phyloP scores from a whole-genome alignment of 2,888 invertebrate genomes.

The Macrophya alboannulata region DNA sequence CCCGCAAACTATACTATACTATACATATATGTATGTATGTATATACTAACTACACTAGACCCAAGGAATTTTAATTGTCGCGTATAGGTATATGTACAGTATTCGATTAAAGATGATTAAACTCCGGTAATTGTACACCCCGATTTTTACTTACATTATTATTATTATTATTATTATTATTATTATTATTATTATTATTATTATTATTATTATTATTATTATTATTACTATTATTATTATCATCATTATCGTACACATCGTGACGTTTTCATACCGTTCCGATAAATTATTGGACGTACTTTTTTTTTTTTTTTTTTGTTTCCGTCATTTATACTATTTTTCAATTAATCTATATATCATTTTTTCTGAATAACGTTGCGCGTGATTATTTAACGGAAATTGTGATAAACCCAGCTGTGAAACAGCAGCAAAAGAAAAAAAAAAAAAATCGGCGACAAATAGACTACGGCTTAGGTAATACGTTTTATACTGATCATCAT shows the following conservation, averaged over 20 bases:
- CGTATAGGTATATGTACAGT: constrained; percentile 22
- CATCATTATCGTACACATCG: too few relatives aligned
- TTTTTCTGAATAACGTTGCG: not conserved
- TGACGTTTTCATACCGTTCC: too few relatives aligned
- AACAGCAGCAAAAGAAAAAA: not conserved
- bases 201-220: too few relatives aligned
- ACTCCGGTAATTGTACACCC: not conserved
- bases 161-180: not conserved
- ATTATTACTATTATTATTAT: too few relatives aligned
- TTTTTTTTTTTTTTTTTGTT: too few relatives aligned
- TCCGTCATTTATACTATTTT: not conserved
- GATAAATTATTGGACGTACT: too few relatives aligned
- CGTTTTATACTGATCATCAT: not conserved
- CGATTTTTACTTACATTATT: constrained; percentile 1
- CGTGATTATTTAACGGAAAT: not conserved
- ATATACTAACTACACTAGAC: constrained; percentile 23
- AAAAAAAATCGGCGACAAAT: not conserved
- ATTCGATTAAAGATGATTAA: not conserved
- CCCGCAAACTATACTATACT: constrained; percentile 39
- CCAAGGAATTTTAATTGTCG: constrained; percentile 53
- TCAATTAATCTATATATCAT: not conserved
- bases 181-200: not conserved
- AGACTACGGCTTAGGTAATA: not conserved
- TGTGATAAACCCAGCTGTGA: not conserved
- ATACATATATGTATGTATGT: not conserved